These are phyloP conservation scores for Coranthus polyacanthus DNA, from an alignment of 2,797 vertebrate species.

Conservation along the genomic window DNA sequence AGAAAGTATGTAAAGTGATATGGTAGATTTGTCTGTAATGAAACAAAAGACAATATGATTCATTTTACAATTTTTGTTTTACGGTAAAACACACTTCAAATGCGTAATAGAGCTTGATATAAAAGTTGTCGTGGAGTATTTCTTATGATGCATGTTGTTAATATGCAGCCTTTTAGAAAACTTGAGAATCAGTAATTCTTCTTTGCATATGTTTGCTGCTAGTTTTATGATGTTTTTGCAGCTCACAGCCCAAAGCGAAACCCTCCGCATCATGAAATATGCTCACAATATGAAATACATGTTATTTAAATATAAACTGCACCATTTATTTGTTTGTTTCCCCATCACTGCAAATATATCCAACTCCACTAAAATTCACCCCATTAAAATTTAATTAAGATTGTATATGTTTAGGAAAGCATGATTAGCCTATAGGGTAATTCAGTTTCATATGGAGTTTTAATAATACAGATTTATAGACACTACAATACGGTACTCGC, in stretches of 20 bases:
- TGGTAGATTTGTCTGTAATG: too few species aligned
- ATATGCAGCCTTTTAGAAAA: too few species aligned
- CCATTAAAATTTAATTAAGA: slow-evolving; percentile 34
- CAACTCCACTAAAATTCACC: not conserved
- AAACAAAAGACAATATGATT: too few species aligned
- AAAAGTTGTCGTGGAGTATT: too few species aligned
- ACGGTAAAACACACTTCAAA: too few species aligned
- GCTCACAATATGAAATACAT: not conserved
- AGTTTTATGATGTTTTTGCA: not conserved
- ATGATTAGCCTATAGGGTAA: slow-evolving; percentile 1
- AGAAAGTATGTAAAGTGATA: too few species aligned
- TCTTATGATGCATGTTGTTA: too few species aligned
- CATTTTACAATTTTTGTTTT: too few species aligned
- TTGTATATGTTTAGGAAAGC: slow-evolving; percentile 25
- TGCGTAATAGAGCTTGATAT: too few species aligned
- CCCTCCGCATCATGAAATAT: too few species aligned
- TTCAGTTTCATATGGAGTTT: slow-evolving; percentile 12
- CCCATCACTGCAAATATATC: not conserved
- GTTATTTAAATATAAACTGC: slow-evolving; percentile 13
- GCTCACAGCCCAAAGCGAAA: not conserved
- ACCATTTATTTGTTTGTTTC: not conserved
- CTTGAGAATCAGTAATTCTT: too few species aligned
- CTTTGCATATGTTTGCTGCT: not conserved
- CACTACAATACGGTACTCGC: slow-evolving; percentile 5
- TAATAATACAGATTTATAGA: slow-evolving; percentile 8